Conservation (phyloP, 2,797 vertebrate species). For the Pygocentrus nattereri region DNA sequence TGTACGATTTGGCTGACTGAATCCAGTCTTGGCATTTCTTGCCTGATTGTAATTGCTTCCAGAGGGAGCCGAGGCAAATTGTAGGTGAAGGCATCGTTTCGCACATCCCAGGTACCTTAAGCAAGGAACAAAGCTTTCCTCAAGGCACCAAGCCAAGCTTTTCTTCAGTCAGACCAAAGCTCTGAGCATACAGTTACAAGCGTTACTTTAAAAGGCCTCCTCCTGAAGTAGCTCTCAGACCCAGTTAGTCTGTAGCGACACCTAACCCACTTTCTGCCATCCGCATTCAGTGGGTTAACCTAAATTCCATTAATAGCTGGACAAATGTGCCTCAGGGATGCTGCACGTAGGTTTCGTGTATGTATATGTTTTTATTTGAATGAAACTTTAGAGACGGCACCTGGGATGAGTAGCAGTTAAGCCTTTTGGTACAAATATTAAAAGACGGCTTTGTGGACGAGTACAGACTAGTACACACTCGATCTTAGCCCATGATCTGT, state of each 20-base stretch:
- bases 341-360: conserved; percentile 31
- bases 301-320: conserved; percentile 58
- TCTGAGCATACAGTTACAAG: conserved; percentile 14
- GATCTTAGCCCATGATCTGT: not conserved
- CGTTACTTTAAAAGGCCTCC: conserved; percentile 28
- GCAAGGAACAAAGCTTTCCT: not conserved
- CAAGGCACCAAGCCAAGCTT: not conserved
- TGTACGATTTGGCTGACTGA: conserved; percentile 39
- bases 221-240: conserved; percentile 36
- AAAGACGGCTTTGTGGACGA: conserved; percentile 15
- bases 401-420: not conserved
- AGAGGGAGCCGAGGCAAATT: conserved; percentile 58
- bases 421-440: not conserved
- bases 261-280: conserved; percentile 49
- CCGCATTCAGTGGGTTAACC: conserved; percentile 46
- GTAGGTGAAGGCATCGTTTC: conserved; percentile 40
- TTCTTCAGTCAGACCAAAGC: conserved; percentile 11
- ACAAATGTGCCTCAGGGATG: conserved; percentile 25
- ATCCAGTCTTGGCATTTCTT: conserved; percentile 51
- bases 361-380: conserved; percentile 22
- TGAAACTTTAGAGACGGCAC: not conserved
- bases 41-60: conserved; percentile 69
- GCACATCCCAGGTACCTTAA: conserved; percentile 26
- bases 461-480: not conserved
- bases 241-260: conserved; percentile 23